Evolutionary conservation across 2,888 invertebrate species (phyloP).

Genomic region (Altica lythri): DNA sequence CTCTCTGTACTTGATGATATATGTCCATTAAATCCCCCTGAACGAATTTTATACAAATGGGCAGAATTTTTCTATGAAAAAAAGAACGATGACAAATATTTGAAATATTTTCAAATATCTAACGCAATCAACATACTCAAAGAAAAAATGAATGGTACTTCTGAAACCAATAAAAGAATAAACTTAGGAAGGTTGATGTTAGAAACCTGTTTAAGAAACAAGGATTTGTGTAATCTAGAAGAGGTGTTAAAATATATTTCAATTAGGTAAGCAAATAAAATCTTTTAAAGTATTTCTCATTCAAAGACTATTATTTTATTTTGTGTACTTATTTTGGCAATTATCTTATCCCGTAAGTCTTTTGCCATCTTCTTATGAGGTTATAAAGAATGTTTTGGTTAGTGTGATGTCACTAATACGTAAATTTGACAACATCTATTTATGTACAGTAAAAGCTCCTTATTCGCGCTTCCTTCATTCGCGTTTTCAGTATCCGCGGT

Average conservation of each 20-base stretch:
- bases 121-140: conserved; percentile 38
- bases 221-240: conserved; percentile 34
- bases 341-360: no score
- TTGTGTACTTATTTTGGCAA: no score
- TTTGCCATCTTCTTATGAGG: no score
- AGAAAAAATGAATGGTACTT: conserved; percentile 39
- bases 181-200: conserved; percentile 28
- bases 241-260: conserved; percentile 39
- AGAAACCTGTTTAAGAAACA: conserved; percentile 31
- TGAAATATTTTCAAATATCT: conserved; percentile 31
- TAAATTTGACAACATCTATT: no score
- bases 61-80: conserved; percentile 31
- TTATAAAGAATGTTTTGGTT: no score
- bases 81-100: conserved; percentile 20
- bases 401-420: no score
- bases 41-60: conserved; percentile 31
- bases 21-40: conserved; percentile 29
- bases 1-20: conserved; percentile 12
- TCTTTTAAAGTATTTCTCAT: no score
- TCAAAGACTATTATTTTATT: no score
- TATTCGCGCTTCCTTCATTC: no score
- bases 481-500: no score
- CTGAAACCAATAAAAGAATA: conserved; percentile 26
- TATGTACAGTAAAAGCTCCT: no score
- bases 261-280: conserved; percentile 17